Evolutionary conservation across 1,140 invertebrate genomes (phyloP).

Genomic region (Polypedilum vanderplanki): DNA sequence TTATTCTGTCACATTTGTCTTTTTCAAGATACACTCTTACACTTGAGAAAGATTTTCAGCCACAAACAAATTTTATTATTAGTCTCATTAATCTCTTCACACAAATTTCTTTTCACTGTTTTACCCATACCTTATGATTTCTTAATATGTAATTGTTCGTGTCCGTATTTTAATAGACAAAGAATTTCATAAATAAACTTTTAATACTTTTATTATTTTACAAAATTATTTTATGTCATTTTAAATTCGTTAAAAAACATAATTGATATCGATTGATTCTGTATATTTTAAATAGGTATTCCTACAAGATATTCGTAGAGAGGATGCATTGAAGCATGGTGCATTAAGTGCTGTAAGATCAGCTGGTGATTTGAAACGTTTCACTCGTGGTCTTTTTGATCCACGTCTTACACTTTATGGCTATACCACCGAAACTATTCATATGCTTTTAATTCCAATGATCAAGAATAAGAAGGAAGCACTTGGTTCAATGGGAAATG

Average conservation of each 20-base stretch:
- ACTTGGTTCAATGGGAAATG: conserved; percentile 98
- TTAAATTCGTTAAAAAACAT: neutral
- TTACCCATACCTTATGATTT: too few relatives aligned
- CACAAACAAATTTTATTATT: too few relatives aligned
- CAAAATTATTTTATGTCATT: neutral
- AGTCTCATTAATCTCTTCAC: too few relatives aligned
- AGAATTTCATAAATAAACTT: too few relatives aligned
- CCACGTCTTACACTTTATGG: conserved; percentile 83
- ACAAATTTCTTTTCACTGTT: too few relatives aligned
- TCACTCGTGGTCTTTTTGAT: conserved; percentile 60
- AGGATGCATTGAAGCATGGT: conserved; percentile 33
- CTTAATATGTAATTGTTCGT: too few relatives aligned
- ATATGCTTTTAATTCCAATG: conserved; percentile 92
- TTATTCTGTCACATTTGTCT: too few relatives aligned
- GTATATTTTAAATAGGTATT: neutral
- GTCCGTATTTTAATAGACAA: too few relatives aligned
- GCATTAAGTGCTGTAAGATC: conserved; percentile 38
- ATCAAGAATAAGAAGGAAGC: conserved; percentile 97
- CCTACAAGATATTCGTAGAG: conserved; percentile 30
- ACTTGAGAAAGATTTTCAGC: too few relatives aligned
- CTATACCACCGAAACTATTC: conserved; percentile 93
- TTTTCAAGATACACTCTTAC: too few relatives aligned
- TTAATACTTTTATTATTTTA: too few relatives aligned
- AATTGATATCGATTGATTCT: too few relatives aligned
- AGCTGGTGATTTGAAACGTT: conserved; percentile 42